These are phyloP conservation scores for Acleris sparsana DNA, from an alignment of 2,888 invertebrate species.

Conservation along the genomic window DNA sequence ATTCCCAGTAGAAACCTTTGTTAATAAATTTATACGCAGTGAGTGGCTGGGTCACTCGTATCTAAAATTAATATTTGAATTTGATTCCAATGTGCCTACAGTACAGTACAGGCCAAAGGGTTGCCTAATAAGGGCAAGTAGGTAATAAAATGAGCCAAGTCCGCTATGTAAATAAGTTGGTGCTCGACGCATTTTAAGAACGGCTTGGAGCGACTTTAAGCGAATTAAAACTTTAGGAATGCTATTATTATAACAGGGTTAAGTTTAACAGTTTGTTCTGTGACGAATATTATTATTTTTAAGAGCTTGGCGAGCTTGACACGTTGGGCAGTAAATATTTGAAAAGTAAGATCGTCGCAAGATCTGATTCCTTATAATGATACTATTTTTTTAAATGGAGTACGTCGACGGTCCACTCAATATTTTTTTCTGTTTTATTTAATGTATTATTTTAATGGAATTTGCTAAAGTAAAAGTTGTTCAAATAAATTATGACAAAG, in stretches of 20 bases:
- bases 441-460: too few species aligned
- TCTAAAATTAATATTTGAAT: slow-evolving; percentile 37
- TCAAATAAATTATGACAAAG: too few species aligned
- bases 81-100: slow-evolving; percentile 30
- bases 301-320: slow-evolving; percentile 1
- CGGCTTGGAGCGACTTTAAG: slow-evolving; percentile 23
- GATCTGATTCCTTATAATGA: too few species aligned
- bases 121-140: slow-evolving; percentile 32
- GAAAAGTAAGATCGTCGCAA: too few species aligned
- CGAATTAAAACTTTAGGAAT: slow-evolving; percentile 19
- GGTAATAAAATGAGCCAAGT: slow-evolving; percentile 25
- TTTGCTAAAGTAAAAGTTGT: too few species aligned
- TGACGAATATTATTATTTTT: background rate
- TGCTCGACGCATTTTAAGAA: slow-evolving; percentile 25
- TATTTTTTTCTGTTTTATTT: too few species aligned
- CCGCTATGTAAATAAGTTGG: slow-evolving; percentile 29
- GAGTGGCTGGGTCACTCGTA: slow-evolving; percentile 34
- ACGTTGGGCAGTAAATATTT: too few species aligned
- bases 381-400: too few species aligned
- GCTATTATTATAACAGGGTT: slow-evolving; percentile 12
- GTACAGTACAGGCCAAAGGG: slow-evolving; percentile 7
- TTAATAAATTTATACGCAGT: slow-evolving; percentile 34
- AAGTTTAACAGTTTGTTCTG: slow-evolving; percentile 1
- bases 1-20: slow-evolving; percentile 34
- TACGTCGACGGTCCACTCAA: too few species aligned